Evolutionary conservation across 2,888 invertebrate genomes (phyloP), one percentile per base, ranked within the genome.

Genomic region (Sussaba pulchella): DNA sequence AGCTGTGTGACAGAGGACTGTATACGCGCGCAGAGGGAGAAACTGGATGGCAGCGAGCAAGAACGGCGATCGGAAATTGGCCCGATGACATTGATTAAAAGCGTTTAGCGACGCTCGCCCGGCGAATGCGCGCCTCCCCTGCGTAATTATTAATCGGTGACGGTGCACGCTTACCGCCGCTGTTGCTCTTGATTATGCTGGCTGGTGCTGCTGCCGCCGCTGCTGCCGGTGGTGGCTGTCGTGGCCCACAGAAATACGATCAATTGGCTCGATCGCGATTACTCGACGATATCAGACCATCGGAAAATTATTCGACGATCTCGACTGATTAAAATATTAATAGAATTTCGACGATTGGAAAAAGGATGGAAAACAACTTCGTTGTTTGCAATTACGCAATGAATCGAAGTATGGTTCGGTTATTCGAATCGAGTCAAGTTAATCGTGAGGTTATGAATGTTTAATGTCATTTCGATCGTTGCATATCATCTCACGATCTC

Each of bases 81-180:
- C 90, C 91, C 91, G 92, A 92, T 91, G 92, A 91, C 92, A 91
- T 91, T 92, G 91, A 92, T 92, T 92, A 91, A 92, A 83, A 91
- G 90, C 90, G 89, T 89, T 92, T 91, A 91, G 87, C 89, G 86
- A 82, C 83, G 87, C 78, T 77, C 64, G 43, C 43, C 81, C 86
- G 85, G 86, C 89, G 31, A 87, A 88, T 89, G 88, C 85, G 64
- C 61, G 50, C 41, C 74, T 74, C 78, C 74, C 61, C 64, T 73
- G 63, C 76, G 88, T 91, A 90, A 92, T 91, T 91, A 92, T 91
- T 89, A 91, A 91, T 91, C 90, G 90, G 88, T 87, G 86, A 81
- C 74, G 83, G 70, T 85, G 82, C 83, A 72, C 78, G 80, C 54
- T 75, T 76, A 61, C 69, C 31, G 61, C 39, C 47, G 64, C 59